phyloP scores from a whole-genome alignment of 2,797 vertebrate species.

The Eutrigla gurnardus region DNA sequence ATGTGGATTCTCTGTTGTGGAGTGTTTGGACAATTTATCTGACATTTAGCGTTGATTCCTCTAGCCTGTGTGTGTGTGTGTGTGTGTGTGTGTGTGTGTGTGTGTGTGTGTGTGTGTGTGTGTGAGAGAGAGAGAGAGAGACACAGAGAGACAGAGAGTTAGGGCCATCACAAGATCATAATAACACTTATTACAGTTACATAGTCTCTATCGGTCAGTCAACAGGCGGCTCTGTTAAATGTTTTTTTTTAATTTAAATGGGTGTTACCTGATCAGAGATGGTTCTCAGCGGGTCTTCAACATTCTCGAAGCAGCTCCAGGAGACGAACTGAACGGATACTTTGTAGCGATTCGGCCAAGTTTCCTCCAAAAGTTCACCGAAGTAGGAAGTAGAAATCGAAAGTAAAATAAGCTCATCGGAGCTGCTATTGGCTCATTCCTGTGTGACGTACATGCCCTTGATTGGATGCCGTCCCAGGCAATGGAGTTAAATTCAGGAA shows the following conservation, averaged over 20 bases:
- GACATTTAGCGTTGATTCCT: background rate
- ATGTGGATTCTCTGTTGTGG: background rate
- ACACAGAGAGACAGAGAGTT: background rate
- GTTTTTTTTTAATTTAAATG: too few species aligned
- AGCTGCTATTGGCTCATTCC: background rate
- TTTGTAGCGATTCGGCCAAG: background rate
- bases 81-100: background rate
- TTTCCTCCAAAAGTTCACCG: background rate
- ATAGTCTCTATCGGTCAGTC: background rate
- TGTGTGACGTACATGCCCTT: background rate
- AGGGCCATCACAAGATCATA: background rate
- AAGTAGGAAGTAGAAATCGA: slow-evolving; percentile 2
- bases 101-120: background rate
- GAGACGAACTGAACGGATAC: background rate
- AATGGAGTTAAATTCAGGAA: too few species aligned
- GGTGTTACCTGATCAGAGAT: slow-evolving; percentile 14
- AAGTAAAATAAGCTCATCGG: background rate
- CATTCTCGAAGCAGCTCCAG: background rate
- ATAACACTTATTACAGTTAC: background rate
- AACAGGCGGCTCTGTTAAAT: too few species aligned
- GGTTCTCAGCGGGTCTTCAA: slow-evolving; percentile 7
- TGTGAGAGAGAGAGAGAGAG: background rate
- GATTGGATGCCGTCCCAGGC: too few species aligned
- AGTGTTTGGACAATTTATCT: background rate
- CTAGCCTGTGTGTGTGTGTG: background rate